These are phyloP conservation scores for Megaceryle alcyon DNA, from an alignment of 2,797 vertebrate species.

Conservation along the genomic window DNA sequence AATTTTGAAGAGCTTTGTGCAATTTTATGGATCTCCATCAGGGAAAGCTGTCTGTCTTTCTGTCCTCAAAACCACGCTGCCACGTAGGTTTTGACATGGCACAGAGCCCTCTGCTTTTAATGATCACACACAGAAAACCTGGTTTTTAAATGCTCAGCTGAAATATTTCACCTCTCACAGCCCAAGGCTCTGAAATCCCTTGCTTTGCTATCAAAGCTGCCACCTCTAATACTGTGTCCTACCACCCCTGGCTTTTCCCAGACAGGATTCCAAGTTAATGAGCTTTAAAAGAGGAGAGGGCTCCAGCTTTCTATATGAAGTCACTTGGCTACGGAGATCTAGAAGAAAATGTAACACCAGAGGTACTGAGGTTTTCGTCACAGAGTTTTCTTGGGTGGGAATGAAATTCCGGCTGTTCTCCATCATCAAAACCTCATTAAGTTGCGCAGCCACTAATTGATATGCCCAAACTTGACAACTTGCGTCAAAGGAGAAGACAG, in stretches of 20 bases:
- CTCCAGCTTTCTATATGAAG: fast-evolving
- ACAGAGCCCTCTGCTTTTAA: not conserved
- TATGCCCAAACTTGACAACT: constrained; percentile 4
- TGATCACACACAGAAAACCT: not conserved
- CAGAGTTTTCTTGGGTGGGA: not conserved
- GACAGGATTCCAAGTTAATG: not conserved
- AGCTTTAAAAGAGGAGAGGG: not conserved
- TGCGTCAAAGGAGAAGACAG: not conserved
- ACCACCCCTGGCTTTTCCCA: not conserved
- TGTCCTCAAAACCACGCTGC: not conserved
- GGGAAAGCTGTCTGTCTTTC: not conserved
- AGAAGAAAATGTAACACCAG: not conserved
- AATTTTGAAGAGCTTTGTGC: not conserved
- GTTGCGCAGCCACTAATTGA: constrained; percentile 27
- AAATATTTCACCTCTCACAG: not conserved
- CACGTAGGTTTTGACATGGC: fast-evolving
- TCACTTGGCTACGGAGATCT: fast-evolving
- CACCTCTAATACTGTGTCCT: not conserved
- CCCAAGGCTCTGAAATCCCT: not conserved
- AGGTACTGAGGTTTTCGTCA: not conserved
- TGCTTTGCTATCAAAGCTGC: not conserved
- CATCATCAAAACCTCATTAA: constrained; percentile 72
- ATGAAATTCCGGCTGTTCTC: not conserved
- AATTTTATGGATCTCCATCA: not conserved
- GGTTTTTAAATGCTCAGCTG: not conserved